Evolutionary conservation across 2,888 invertebrate genomes (phyloP).

Genomic region (Pharmacophagus antenor): DNA sequence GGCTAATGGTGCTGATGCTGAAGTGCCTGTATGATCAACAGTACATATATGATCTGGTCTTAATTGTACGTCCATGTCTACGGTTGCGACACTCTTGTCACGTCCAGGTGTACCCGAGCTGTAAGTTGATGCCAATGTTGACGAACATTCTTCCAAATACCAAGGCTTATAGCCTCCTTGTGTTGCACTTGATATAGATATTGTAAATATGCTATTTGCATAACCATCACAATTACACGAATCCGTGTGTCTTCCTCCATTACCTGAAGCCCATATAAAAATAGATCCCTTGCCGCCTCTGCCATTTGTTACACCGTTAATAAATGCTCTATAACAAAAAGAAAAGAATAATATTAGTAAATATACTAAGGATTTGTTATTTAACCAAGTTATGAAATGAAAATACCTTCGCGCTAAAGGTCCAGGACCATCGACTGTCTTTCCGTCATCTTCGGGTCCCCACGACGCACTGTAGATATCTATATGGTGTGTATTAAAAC

Average conservation of each 20-base stretch:
- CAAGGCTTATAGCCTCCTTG: conserved; percentile 97
- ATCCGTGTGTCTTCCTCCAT: conserved; percentile 96
- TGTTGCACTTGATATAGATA: conserved; percentile 98
- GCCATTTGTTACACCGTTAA: conserved; percentile 95
- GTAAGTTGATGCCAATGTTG: conserved; percentile 98
- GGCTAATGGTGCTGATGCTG: conserved; percentile 96
- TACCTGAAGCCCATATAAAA: conserved; percentile 99
- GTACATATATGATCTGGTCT: conserved; percentile 94
- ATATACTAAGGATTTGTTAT: background rate
- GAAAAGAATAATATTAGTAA: background rate
- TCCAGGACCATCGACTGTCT: conserved; percentile 97
- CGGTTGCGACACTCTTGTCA: conserved; percentile 94
- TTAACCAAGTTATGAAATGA: background rate
- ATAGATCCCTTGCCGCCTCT: conserved; percentile 96
- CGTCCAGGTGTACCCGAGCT: conserved; percentile 96
- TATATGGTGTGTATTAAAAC: conserved; percentile 95
- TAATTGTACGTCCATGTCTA: conserved; percentile 93
- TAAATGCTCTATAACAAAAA: conserved; percentile 87
- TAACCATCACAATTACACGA: conserved; percentile 99
- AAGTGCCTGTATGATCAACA: conserved; percentile 94
- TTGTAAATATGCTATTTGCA: conserved; percentile 98
- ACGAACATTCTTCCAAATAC: conserved; percentile 99
- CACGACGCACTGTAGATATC: conserved; percentile 98
- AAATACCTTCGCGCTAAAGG: conserved; percentile 87
- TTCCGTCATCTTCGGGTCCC: conserved; percentile 98